Evolutionary conservation across 2,113 vertebrate species (phyloP).

Genomic region (Entomyzon cyanotis): DNA sequence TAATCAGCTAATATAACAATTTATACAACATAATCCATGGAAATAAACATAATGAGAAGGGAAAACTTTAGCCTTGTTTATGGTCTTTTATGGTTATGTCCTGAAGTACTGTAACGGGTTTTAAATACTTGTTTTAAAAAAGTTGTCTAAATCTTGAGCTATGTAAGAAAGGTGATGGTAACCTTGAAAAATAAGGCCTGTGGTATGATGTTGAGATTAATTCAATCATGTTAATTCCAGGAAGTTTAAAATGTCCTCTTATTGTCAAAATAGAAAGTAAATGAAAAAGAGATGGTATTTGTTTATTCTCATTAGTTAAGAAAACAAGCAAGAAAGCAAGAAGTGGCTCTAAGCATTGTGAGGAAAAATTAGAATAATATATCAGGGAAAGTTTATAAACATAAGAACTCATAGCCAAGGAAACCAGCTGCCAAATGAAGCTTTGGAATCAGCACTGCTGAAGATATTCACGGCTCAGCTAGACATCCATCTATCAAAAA

Average conservation of each 20-base stretch:
- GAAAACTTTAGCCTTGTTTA: background rate
- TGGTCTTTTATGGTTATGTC: slow-evolving; percentile 3
- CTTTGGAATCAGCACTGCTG: slow-evolving; percentile 1
- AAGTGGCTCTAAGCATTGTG: background rate
- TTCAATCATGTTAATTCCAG: background rate
- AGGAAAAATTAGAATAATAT: background rate
- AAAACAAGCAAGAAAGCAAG: background rate
- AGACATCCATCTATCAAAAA: background rate
- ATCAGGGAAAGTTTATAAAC: slow-evolving; percentile 2
- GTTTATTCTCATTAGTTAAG: background rate
- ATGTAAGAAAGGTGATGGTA: background rate
- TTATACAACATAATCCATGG: background rate
- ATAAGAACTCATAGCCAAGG: background rate
- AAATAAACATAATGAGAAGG: background rate
- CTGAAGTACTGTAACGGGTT: background rate
- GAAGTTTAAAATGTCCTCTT: background rate
- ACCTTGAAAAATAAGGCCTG: background rate
- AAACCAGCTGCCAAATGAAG: slow-evolving; percentile 1
- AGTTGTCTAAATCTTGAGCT: background rate
- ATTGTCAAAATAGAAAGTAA: background rate
- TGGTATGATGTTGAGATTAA: background rate
- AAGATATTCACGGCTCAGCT: background rate
- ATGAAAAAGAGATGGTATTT: background rate
- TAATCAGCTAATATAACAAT: background rate
- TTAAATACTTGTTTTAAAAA: background rate